Evolutionary conservation across 2,888 invertebrate species (phyloP).

Genomic region (Campaea margaritaria): DNA sequence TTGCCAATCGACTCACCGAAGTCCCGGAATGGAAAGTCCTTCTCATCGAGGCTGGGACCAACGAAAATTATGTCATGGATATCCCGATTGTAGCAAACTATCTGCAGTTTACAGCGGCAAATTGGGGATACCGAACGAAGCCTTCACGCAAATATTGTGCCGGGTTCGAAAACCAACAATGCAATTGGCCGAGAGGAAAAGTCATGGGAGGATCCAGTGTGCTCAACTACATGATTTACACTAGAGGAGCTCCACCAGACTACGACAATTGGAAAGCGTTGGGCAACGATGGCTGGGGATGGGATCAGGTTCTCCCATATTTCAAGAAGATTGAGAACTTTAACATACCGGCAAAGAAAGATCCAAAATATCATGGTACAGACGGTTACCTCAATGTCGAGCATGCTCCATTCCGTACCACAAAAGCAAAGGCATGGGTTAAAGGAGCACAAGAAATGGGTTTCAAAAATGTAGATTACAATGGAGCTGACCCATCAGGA

Average conservation of each 20-base stretch:
- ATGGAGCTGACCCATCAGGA: conserved; percentile 86
- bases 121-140: conserved; percentile 93
- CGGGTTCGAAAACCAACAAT: conserved; percentile 90
- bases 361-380: conserved; percentile 82
- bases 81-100: conserved; percentile 90
- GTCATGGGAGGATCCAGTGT: conserved; percentile 93
- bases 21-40: conserved; percentile 88
- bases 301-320: conserved; percentile 89
- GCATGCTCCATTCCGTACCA: conserved; percentile 80
- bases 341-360: conserved; percentile 82
- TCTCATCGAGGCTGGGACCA: conserved; percentile 89
- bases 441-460: conserved; percentile 87
- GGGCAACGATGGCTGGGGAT: conserved; percentile 91
- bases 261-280: conserved; percentile 90
- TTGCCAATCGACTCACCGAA: conserved; percentile 90
- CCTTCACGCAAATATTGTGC: conserved; percentile 90
- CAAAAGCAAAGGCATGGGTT: conserved; percentile 84
- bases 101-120: conserved; percentile 89
- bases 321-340: conserved; percentile 92
- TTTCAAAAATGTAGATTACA: conserved; percentile 86
- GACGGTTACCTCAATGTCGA: conserved; percentile 85
- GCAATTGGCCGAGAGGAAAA: conserved; percentile 92
- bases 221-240: conserved; percentile 93
- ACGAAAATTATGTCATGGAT: conserved; percentile 90
- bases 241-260: conserved; percentile 88